These are phyloP conservation scores for Euzetes globulus DNA, from an alignment of 2,888 invertebrate genomes.

Conservation along the genomic window DNA sequence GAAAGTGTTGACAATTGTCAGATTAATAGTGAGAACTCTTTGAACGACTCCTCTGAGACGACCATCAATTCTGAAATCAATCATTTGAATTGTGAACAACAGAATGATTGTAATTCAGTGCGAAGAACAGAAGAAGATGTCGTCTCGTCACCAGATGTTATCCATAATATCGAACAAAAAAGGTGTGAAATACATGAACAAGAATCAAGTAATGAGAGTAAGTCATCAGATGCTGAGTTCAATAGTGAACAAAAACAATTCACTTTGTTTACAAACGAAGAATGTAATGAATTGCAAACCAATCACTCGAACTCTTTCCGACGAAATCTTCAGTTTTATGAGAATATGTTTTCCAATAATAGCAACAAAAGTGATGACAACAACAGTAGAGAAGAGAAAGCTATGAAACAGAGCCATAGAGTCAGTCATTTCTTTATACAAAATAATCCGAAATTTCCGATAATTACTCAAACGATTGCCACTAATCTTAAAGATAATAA, in stretches of 20 bases:
- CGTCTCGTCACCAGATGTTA: not conserved
- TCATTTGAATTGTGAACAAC: too few species aligned
- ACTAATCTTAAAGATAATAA: not conserved
- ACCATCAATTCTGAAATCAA: too few species aligned
- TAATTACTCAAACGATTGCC: not conserved
- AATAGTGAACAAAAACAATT: not conserved
- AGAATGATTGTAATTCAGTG: not conserved
- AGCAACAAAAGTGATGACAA: not conserved
- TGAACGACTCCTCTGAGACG: not conserved
- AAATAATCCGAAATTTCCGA: not conserved
- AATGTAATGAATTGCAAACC: not conserved
- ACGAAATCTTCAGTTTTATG: conserved; percentile 33
- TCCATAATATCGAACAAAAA: not conserved
- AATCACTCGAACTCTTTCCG: conserved; percentile 15
- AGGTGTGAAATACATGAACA: not conserved
- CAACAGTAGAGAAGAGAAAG: conserved; percentile 8
- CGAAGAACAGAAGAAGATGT: not conserved
- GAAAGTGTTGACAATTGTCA: not conserved
- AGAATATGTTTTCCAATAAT: conserved; percentile 21
- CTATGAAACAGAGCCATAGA: conserved; percentile 19
- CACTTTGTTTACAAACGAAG: not conserved
- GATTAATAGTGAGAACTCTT: too few species aligned
- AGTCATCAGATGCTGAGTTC: not conserved
- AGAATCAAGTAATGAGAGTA: not conserved
- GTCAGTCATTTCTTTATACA: conserved; percentile 6